Conservation (phyloP, 1,140 invertebrate genomes). For the Drosophila lacteicornis region DNA sequence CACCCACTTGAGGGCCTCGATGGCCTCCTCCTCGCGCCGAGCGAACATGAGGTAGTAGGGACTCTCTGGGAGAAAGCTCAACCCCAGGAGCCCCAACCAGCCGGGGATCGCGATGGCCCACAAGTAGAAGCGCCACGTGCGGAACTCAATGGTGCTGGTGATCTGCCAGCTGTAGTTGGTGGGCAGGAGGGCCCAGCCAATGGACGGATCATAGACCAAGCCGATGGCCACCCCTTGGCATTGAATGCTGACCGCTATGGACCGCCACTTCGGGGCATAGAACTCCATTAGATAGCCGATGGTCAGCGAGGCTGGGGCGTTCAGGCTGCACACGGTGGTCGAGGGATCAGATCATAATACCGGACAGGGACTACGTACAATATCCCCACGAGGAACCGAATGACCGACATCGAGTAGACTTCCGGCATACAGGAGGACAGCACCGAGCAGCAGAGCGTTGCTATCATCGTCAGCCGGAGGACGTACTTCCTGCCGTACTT, state of each 20-base stretch:
- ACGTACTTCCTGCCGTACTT: conserved; percentile 9
- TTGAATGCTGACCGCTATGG: not conserved
- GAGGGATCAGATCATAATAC: not conserved
- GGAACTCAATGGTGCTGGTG: not conserved
- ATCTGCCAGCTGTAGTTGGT: not conserved
- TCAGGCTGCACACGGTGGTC: not conserved
- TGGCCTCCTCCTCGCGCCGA: conserved; percentile 3
- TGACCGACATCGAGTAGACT: not conserved
- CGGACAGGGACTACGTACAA: conserved; percentile 17
- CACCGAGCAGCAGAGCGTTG: not conserved
- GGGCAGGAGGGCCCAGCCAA: conserved; percentile 5
- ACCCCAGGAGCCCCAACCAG: not conserved
- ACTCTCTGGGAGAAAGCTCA: conserved; percentile 27
- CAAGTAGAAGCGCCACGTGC: conserved; percentile 22
- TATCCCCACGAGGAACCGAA: conserved; percentile 4
- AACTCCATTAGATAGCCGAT: conserved; percentile 27
- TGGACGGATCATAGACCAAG: conserved; percentile 15
- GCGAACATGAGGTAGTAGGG: conserved; percentile 19
- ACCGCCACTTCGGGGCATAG: conserved; percentile 1
- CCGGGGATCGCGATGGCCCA: conserved; percentile 9
- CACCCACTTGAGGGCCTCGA: conserved; percentile 5
- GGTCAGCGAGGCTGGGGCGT: conserved; percentile 5
- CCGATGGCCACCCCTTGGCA: not conserved
- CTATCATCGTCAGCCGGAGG: not conserved
- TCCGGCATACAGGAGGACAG: conserved; percentile 23